These are phyloP conservation scores for Trachurus trachurus DNA, from an alignment of 2,797 vertebrate genomes.

Conservation along the genomic window DNA sequence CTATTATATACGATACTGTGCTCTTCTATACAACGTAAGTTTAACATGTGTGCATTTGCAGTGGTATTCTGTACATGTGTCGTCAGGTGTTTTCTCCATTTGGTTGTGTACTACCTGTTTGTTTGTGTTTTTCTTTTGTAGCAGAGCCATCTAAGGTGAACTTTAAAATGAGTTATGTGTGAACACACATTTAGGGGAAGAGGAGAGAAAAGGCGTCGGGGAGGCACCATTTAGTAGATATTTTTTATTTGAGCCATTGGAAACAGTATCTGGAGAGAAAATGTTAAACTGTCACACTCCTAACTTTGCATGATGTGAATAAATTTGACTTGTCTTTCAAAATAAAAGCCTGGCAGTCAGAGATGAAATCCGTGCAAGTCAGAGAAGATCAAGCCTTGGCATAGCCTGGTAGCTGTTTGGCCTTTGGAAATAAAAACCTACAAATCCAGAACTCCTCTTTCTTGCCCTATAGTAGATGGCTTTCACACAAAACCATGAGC, in stretches of 20 bases:
- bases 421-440: conserved; percentile 13
- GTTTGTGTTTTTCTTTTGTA: too few relatives aligned
- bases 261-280: background rate
- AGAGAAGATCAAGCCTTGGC: conserved; percentile 5
- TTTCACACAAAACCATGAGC: background rate
- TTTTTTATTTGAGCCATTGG: background rate
- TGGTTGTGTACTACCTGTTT: too few relatives aligned
- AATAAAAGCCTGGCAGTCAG: background rate
- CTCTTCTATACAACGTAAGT: too few relatives aligned
- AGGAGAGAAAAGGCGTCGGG: background rate
- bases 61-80: too few relatives aligned
- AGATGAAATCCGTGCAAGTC: background rate
- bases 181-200: too few relatives aligned
- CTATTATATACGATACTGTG: background rate
- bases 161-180: background rate
- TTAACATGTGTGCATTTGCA: too few relatives aligned
- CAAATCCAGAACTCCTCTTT: conserved; percentile 13
- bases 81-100: too few relatives aligned
- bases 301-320: background rate
- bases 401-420: background rate
- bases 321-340: background rate
- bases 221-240: background rate
- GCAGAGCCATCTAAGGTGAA: too few relatives aligned
- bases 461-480: conserved; percentile 38
- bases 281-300: background rate